Conservation (phyloP, 2,797 vertebrate species). For the Allobates femoralis region DNA sequence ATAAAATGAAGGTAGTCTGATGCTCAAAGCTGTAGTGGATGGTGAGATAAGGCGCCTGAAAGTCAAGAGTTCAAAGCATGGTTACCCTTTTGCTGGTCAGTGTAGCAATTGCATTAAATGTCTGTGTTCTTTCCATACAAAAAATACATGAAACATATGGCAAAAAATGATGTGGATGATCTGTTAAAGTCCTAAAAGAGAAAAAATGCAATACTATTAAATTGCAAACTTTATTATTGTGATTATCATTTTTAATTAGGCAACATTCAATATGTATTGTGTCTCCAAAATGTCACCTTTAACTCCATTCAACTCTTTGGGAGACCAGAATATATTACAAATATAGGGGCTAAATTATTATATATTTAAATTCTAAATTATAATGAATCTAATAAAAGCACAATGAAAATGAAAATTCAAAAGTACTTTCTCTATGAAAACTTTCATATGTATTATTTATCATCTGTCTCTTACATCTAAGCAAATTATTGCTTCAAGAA, state of each 20-base stretch:
- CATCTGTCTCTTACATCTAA: slow-evolving; percentile 43
- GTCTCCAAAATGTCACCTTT: background rate
- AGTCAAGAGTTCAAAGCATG: too few relatives aligned
- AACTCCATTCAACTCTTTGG: background rate
- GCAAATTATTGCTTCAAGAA: slow-evolving; percentile 52
- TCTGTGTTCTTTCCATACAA: too few relatives aligned
- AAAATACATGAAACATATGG: too few relatives aligned
- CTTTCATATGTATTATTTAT: slow-evolving; percentile 53
- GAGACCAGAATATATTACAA: background rate
- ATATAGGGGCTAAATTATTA: too few relatives aligned
- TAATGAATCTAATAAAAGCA: background rate
- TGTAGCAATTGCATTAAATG: too few relatives aligned
- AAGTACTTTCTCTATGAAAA: slow-evolving; percentile 46
- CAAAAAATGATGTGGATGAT: too few relatives aligned
- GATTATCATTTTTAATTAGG: background rate
- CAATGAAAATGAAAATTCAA: slow-evolving; percentile 42
- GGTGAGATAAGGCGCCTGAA: too few relatives aligned
- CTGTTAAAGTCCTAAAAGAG: too few relatives aligned
- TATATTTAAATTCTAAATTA: background rate
- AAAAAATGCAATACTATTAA: background rate
- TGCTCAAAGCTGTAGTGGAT: too few relatives aligned
- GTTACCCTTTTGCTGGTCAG: too few relatives aligned
- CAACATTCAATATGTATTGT: background rate
- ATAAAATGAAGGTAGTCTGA: too few relatives aligned
- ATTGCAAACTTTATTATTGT: too few relatives aligned